These are phyloP conservation scores for Lissonota sp. DNA, from an alignment of 2,888 invertebrate species.

Conservation along the genomic window DNA sequence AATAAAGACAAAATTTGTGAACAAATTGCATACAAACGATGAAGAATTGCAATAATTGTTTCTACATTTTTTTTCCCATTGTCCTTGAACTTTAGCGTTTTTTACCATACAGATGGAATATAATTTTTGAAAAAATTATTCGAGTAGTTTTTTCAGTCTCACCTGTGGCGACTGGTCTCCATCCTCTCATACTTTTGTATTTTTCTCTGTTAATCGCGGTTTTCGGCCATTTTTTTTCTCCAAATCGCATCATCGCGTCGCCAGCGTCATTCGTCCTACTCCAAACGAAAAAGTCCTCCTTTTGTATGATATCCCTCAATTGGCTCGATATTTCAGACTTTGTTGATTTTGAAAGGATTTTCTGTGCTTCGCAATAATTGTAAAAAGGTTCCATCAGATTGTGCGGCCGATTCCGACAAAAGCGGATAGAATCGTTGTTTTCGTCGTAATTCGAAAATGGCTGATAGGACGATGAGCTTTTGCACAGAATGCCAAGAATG, in stretches of 20 bases:
- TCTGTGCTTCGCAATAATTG: constrained; percentile 67
- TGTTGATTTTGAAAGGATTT: constrained; percentile 36
- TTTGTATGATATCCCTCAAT: background rate
- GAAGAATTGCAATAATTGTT: background rate
- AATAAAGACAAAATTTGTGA: constrained; percentile 44
- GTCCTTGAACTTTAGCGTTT: background rate
- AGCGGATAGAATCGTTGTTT: constrained; percentile 65
- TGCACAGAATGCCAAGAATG: constrained; percentile 68
- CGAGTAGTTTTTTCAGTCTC: constrained; percentile 38
- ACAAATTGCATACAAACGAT: background rate
- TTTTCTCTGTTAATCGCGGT: constrained; percentile 67
- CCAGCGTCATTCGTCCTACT: constrained; percentile 46
- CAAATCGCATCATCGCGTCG: constrained; percentile 27
- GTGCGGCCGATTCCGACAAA: constrained; percentile 65
- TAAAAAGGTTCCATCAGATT: constrained; percentile 74
- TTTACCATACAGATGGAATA: background rate
- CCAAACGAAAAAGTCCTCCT: too few relatives aligned
- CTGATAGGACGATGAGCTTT: constrained; percentile 63
- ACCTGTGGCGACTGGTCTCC: constrained; percentile 75
- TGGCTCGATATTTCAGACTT: constrained; percentile 6
- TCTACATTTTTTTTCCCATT: background rate
- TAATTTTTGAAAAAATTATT: background rate
- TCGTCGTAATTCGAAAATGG: constrained; percentile 67
- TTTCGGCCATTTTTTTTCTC: constrained; percentile 34
- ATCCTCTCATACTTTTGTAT: constrained; percentile 76